Conservation (phyloP, 1,140 invertebrate genomes). For the Sarcophaga peregrina region DNA sequence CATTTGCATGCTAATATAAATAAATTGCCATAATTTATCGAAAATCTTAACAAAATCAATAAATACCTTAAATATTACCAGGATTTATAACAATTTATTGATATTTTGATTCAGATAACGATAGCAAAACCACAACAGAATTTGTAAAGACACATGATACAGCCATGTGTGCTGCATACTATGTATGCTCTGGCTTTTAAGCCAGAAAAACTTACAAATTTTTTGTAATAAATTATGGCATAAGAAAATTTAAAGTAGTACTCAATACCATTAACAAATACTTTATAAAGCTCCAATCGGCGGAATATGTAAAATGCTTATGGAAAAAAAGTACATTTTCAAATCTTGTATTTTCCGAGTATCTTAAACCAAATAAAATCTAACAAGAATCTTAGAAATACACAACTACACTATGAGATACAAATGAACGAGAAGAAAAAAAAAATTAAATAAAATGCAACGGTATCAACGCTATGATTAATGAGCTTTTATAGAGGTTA, state of each 20-base stretch:
- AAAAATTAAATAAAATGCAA: not conserved
- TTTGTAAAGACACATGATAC: not conserved
- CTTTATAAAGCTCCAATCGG: too few relatives aligned
- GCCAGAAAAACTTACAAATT: too few relatives aligned
- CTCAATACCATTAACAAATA: too few relatives aligned
- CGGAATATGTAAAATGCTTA: too few relatives aligned
- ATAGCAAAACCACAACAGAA: not conserved
- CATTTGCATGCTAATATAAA: not conserved
- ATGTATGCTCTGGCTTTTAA: too few relatives aligned
- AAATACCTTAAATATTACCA: not conserved
- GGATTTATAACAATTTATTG: not conserved
- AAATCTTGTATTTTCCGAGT: not conserved
- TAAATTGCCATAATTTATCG: conserved; percentile 6
- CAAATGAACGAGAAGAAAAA: too few relatives aligned
- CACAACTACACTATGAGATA: too few relatives aligned
- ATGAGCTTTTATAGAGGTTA: not conserved
- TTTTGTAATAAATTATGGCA: too few relatives aligned
- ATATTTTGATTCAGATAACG: not conserved
- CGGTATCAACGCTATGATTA: conserved; percentile 2
- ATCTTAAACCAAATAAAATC: not conserved
- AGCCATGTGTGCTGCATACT: not conserved
- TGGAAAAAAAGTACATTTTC: too few relatives aligned
- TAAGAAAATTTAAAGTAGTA: too few relatives aligned
- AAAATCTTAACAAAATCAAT: not conserved
- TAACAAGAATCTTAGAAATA: not conserved